These are phyloP conservation scores for Nomada ferruginata DNA, from an alignment of 2,888 invertebrate genomes.

Conservation along the genomic window DNA sequence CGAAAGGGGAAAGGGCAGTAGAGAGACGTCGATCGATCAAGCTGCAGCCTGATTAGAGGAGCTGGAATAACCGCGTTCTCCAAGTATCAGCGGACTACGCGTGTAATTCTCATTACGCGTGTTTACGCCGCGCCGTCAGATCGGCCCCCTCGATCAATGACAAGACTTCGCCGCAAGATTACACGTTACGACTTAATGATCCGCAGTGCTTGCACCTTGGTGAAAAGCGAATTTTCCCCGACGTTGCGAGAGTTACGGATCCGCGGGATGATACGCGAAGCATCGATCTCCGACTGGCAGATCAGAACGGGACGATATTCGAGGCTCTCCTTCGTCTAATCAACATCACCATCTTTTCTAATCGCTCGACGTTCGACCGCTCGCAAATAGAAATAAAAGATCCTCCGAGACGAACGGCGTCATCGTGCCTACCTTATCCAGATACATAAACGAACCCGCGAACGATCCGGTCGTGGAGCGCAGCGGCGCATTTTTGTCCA, in stretches of 20 bases:
- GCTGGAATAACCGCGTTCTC: constrained; percentile 19
- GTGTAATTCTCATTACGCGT: constrained; percentile 39
- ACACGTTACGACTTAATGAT: constrained; percentile 16
- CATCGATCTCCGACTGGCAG: too few species aligned
- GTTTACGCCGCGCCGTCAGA: constrained; percentile 32
- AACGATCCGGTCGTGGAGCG: constrained; percentile 1
- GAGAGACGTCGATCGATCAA: constrained; percentile 23
- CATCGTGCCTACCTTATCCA: not conserved
- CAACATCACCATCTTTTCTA: not conserved
- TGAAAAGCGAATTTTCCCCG: constrained; percentile 28
- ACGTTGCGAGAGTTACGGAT: too few species aligned
- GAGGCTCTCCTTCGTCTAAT: too few species aligned
- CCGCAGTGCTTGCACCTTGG: not conserved
- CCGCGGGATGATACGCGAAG: not conserved
- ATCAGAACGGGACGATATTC: too few species aligned
- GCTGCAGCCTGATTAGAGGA: constrained; percentile 39
- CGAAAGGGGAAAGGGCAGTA: not conserved
- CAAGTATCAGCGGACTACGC: constrained; percentile 1
- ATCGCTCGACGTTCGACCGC: not conserved
- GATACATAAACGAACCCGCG: constrained; percentile 25
- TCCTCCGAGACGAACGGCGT: not conserved
- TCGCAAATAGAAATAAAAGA: not conserved
- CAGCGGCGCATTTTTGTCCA: constrained; percentile 58
- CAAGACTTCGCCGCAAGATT: constrained; percentile 28
- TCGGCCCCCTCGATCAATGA: constrained; percentile 46